Conservation (phyloP, 2,797 vertebrate species). For the Champsocephalus esox region DNA sequence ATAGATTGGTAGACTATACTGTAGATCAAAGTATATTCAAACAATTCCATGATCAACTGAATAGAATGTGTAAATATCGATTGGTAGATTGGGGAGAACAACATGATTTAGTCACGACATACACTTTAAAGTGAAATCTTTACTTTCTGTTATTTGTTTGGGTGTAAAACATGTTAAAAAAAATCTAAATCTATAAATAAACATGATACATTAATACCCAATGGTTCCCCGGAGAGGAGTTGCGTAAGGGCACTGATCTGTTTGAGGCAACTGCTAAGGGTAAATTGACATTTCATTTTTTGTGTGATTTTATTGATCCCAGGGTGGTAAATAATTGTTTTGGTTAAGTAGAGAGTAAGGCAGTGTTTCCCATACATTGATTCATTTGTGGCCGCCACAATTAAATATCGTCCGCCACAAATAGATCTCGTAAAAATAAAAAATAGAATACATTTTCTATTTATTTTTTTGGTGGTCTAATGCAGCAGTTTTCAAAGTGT, state of each 20-base stretch:
- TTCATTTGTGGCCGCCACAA: too few relatives aligned
- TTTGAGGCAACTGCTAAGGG: background rate
- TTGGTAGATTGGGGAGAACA: background rate
- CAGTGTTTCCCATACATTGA: too few relatives aligned
- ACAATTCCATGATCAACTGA: background rate
- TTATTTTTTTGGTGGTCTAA: too few relatives aligned
- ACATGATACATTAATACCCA: constrained; percentile 17
- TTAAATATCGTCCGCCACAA: too few relatives aligned
- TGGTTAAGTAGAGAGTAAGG: constrained; percentile 10
- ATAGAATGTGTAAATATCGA: background rate
- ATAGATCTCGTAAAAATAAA: too few relatives aligned
- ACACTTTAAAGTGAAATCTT: background rate
- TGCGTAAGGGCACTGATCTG: constrained; percentile 6
- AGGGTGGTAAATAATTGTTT: constrained; percentile 28
- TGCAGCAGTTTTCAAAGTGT: too few relatives aligned
- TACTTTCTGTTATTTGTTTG: background rate
- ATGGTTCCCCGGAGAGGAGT: background rate
- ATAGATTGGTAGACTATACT: too few relatives aligned
- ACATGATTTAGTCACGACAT: too few relatives aligned
- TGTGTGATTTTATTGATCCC: constrained; percentile 24
- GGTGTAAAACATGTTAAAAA: too few relatives aligned
- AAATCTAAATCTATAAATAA: background rate
- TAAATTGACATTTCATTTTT: background rate
- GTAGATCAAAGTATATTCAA: background rate
- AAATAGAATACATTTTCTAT: too few relatives aligned